Base-by-base conservation (phyloP, 2,888 invertebrate genomes). In the Drosophila meridiana region DNA sequence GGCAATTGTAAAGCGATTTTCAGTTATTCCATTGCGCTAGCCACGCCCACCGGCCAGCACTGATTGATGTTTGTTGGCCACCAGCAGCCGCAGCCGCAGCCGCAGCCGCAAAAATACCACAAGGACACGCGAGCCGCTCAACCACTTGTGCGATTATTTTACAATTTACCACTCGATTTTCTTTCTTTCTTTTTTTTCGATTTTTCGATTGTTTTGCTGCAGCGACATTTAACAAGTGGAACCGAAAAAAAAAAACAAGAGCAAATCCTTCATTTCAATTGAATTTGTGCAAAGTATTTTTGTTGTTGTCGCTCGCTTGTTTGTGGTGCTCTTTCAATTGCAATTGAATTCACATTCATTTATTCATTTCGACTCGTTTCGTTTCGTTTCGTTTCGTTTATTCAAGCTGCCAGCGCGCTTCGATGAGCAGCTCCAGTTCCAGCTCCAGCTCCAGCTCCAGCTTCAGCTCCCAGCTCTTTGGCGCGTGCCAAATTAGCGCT, bases 1-100 rank as follows among this genome's bases (percentile, higher is more conserved):
- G 92, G 91, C 92, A 92, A 92, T 92, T 92, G 92, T 92, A 90
- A 91, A 92, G 88, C 91, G 92, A 92, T 92, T 92, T 92, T 92
- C 92, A 91, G 90, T 91, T 88, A 85, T 91, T 80, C 82, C 85
- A 61, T 75, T 84, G 72, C 67, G 58, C 67, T 68, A 4, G 69
- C 52, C 59, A 61, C 68, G 52, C 60, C 50, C 63, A 53, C 69
- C 53, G 56, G 72, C 50, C 50, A 9, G 34, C 52, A 1, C 82
- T 82, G 84, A 88, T 88, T 85, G 84, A 85, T 88, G 84, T 86
- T 87, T 85, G 76, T 40, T 69, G 75, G 70, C 70, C 59, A 36
- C 71, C 40, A 38, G 76, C 76, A 73, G 78, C 89, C 70, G 78
- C 87, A 32, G 76, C 40, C 32, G 71, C 59, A 38, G 73, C 76